phyloP scores from a whole-genome alignment of 2,888 invertebrate species.

The Lycaena phlaeas region DNA sequence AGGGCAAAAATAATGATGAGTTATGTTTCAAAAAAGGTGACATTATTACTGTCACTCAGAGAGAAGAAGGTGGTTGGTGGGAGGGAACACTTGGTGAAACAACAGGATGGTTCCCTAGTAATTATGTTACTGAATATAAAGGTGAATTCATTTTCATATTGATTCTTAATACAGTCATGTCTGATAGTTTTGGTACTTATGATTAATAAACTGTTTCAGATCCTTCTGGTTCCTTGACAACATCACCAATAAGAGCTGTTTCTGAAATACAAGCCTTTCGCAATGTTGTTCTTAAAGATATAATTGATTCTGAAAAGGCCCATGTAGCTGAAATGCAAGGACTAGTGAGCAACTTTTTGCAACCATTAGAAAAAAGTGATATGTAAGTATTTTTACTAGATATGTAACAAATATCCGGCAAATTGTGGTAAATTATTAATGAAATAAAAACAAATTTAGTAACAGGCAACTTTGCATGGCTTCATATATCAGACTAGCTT shows the following conservation, averaged over 20 bases:
- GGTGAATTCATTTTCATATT: conserved; percentile 32
- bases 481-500: too few relatives aligned
- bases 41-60: conserved; percentile 95
- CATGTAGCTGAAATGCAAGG: conserved; percentile 93
- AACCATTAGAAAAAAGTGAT: conserved; percentile 88
- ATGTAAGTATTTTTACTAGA: conserved; percentile 84
- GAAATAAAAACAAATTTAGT: too few relatives aligned
- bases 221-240: conserved; percentile 68
- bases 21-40: conserved; percentile 96
- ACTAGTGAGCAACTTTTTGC: conserved; percentile 86
- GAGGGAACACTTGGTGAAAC: conserved; percentile 96
- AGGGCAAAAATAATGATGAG: conserved; percentile 98
- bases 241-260: conserved; percentile 76
- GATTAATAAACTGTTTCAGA: conserved; percentile 39
- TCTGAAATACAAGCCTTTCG: conserved; percentile 85
- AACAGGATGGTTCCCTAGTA: conserved; percentile 99
- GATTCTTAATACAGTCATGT: neutral
- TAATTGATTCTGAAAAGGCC: conserved; percentile 93
- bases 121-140: conserved; percentile 94
- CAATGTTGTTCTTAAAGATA: conserved; percentile 88
- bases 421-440: too few relatives aligned
- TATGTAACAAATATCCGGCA: too few relatives aligned
- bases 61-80: conserved; percentile 99
- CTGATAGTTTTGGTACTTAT: neutral
- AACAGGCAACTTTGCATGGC: too few relatives aligned